These are phyloP conservation scores for Ciconia stormi DNA, from an alignment of 2,113 vertebrate genomes.

Conservation along the genomic window DNA sequence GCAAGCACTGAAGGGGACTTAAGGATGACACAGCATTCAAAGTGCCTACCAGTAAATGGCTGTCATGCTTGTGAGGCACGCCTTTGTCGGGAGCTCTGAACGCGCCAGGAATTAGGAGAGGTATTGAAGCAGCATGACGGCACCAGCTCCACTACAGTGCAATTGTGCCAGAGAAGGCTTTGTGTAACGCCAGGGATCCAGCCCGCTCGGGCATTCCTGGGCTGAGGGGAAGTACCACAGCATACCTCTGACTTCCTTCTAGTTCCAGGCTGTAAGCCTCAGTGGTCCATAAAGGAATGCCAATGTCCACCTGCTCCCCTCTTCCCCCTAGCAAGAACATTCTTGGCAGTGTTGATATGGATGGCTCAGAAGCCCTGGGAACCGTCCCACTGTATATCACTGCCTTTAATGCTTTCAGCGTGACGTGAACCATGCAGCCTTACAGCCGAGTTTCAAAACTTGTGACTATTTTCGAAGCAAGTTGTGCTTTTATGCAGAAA, in stretches of 20 bases:
- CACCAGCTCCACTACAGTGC: accelerated
- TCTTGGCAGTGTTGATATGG: not conserved
- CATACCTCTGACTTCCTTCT: not conserved
- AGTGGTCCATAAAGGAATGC: not conserved
- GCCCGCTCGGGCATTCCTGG: accelerated
- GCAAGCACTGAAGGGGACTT: not conserved
- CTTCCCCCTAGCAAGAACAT: not conserved
- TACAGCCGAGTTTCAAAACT: not conserved
- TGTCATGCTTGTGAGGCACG: accelerated
- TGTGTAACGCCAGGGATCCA: not conserved
- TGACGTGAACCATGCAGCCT: not conserved
- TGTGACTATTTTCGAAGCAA: not conserved
- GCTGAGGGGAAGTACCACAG: not conserved
- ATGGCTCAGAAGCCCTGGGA: not conserved
- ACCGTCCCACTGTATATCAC: not conserved
- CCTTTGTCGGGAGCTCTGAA: not conserved
- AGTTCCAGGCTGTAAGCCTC: not conserved
- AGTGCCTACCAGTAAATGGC: not conserved
- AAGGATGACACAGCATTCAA: not conserved
- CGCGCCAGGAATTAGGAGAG: not conserved
- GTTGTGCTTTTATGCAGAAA: not conserved
- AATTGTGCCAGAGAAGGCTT: not conserved
- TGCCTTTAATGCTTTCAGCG: not conserved
- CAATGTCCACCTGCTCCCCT: not conserved
- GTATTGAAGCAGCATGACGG: accelerated